Percentiles rank a stretch among this genome's conserved stretches.
Conservation (phyloP, 2,888 invertebrate species). For the Dolichopus griseipennis region DNA sequence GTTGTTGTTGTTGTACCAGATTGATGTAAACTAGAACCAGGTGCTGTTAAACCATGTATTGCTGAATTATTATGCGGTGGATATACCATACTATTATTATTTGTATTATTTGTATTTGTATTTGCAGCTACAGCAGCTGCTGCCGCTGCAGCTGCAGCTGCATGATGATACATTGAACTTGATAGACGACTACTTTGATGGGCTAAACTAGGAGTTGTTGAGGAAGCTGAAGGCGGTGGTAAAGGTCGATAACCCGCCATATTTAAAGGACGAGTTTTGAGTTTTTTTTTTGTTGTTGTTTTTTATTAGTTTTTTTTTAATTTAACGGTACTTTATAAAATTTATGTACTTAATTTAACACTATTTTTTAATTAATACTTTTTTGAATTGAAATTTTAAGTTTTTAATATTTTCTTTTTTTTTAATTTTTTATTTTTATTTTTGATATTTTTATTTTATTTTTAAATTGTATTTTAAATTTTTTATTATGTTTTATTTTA, state of each 20-base stretch:
- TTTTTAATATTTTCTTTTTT: background rate
- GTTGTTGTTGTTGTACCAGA: conserved; percentile 30
- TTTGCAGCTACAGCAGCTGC: background rate
- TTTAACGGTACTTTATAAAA: no score
- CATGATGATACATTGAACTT: conserved; percentile 38
- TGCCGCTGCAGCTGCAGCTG: conserved; percentile 35
- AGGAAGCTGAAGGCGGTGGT: conserved; percentile 31
- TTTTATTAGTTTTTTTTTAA: conserved; percentile 11
- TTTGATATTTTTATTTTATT: background rate
- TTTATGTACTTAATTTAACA: conserved; percentile 8
- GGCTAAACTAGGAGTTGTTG: conserved; percentile 17
- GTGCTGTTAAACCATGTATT: conserved; percentile 34
- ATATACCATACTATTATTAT: conserved; percentile 42
- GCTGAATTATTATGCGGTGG: conserved; percentile 42
- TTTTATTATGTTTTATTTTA: background rate
- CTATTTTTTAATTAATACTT: background rate
- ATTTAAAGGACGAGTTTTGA: conserved; percentile 24
- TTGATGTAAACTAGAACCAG: conserved; percentile 11
- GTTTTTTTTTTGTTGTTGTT: conserved; percentile 18
- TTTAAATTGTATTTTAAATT: background rate
- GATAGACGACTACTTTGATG: conserved; percentile 19
- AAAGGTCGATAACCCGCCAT: conserved; percentile 30
- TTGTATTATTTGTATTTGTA: background rate
- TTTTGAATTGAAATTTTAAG: no score
- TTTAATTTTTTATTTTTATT: background rate